phyloP scores from a whole-genome alignment of 2,797 vertebrate species.

The Nyctibius grandis region DNA sequence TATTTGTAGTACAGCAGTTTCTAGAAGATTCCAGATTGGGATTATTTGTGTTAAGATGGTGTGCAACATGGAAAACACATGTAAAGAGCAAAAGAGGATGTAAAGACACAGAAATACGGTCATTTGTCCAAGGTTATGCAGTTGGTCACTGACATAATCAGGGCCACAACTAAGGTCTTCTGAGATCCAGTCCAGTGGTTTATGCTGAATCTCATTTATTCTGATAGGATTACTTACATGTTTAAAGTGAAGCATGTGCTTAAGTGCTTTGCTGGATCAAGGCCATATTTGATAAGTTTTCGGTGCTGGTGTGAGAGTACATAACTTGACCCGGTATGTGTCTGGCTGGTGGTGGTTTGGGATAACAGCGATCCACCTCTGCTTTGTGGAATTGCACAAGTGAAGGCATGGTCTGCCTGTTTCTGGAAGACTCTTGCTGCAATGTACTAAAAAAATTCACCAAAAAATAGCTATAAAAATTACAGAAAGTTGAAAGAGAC shows the following conservation, averaged over 20 bases:
- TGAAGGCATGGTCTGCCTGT: background rate
- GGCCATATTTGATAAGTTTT: slow-evolving; percentile 64
- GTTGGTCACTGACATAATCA: slow-evolving; percentile 18
- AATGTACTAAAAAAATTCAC: background rate
- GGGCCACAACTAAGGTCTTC: slow-evolving; percentile 40
- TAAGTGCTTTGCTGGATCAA: slow-evolving; percentile 46
- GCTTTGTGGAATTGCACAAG: background rate
- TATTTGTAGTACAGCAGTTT: background rate
- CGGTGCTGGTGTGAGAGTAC: slow-evolving; percentile 13
- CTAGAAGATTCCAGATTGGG: background rate
- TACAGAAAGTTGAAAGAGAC: slow-evolving; percentile 47
- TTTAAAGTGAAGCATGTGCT: slow-evolving; percentile 46
- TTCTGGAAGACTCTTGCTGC: slow-evolving; percentile 15
- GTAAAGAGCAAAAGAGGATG: background rate
- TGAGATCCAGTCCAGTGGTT: slow-evolving; percentile 49
- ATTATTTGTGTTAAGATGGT: background rate
- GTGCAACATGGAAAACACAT: background rate
- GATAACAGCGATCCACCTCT: background rate
- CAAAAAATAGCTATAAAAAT: slow-evolving; percentile 10
- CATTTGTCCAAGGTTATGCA: slow-evolving; percentile 1
- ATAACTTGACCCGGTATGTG: slow-evolving; percentile 10
- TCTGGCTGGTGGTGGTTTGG: background rate
- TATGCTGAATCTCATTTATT: slow-evolving; percentile 57
- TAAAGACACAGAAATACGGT: background rate
- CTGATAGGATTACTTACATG: slow-evolving; percentile 63